Evolutionary conservation across 1,140 invertebrate genomes (phyloP).

Genomic region (Ctenoplectra terminalis): DNA sequence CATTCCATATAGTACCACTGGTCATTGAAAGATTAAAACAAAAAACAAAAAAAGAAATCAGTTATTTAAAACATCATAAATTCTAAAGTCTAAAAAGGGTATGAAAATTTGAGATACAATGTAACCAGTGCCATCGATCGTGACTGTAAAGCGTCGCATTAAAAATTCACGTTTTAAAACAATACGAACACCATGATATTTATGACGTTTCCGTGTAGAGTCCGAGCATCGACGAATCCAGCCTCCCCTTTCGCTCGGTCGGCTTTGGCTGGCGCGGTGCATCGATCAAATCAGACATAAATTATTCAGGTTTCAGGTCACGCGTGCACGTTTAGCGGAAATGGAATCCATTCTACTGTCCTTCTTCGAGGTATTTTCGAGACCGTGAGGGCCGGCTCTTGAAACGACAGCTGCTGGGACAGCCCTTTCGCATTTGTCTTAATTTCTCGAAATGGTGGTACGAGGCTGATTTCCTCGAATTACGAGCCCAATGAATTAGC

Average conservation of each 20-base stretch:
- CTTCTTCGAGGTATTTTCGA: slow-evolving; percentile 38
- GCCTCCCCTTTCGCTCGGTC: neutral
- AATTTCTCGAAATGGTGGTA: slow-evolving; percentile 26
- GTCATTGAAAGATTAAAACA: neutral
- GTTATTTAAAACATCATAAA: neutral
- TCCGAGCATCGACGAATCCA: neutral
- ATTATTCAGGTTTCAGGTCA: slow-evolving; percentile 42
- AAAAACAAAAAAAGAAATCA: no score
- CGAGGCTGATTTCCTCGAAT: slow-evolving; percentile 38
- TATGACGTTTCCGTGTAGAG: neutral
- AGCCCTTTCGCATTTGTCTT: slow-evolving; percentile 54
- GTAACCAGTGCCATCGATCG: neutral
- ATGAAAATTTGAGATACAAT: neutral
- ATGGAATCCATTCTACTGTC: slow-evolving; percentile 42
- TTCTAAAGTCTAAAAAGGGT: neutral
- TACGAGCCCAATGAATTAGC: slow-evolving; percentile 38
- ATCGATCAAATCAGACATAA: slow-evolving; percentile 49
- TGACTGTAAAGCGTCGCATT: neutral
- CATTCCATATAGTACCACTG: neutral
- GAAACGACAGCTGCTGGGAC: slow-evolving; percentile 40
- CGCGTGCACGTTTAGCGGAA: slow-evolving; percentile 44
- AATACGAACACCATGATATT: neutral
- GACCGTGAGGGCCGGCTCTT: neutral
- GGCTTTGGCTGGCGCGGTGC: neutral
- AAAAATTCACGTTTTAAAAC: slow-evolving; percentile 9